Evolutionary conservation across 2,797 vertebrate genomes (phyloP).

Genomic region (Liasis olivaceus): DNA sequence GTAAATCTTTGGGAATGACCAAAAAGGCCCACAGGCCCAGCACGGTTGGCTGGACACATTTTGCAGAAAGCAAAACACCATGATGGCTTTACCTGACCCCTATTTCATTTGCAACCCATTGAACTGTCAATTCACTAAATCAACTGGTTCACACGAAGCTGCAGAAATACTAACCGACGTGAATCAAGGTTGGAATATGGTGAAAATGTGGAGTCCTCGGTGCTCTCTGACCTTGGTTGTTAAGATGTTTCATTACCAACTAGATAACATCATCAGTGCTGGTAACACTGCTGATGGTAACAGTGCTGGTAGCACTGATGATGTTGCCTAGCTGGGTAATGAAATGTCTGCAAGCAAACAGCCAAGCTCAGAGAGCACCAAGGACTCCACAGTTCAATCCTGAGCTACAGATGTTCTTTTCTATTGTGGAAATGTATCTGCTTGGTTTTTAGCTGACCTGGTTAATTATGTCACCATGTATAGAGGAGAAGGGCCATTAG

Average conservation of each 20-base stretch:
- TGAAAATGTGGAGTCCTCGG: no score
- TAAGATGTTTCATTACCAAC: not conserved
- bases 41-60: not conserved
- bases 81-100: no score
- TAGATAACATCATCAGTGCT: not conserved
- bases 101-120: no score
- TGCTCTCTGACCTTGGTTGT: not conserved
- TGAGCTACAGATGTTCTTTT: no score
- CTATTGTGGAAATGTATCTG: no score
- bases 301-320: not conserved
- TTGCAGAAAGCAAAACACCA: not conserved
- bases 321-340: not conserved
- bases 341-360: not conserved
- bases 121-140: not conserved
- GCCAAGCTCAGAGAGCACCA: not conserved
- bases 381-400: not conserved
- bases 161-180: no score
- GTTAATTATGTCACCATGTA: no score
- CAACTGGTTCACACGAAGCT: not conserved
- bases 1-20: not conserved
- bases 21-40: not conserved
- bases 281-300: not conserved
- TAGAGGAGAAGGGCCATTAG: no score
- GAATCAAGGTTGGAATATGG: no score
- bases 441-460: no score